Percentiles rank a stretch among this genome's conserved stretches.
These are phyloP conservation scores for Menidia menidia DNA, from an alignment of 2,797 vertebrate species.

Conservation along the genomic window DNA sequence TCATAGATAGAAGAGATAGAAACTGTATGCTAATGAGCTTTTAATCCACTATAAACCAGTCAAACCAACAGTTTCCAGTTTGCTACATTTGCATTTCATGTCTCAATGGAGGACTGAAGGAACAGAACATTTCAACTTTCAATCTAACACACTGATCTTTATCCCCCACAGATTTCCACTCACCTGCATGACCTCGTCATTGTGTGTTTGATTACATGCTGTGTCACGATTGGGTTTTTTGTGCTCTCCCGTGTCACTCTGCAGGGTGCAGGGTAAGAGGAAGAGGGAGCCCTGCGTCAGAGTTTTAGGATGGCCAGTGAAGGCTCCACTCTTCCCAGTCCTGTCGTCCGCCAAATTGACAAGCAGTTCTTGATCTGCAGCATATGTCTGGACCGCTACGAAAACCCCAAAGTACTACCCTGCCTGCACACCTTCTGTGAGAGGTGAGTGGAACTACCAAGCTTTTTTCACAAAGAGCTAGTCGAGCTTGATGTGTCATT, in stretches of 20 bases:
- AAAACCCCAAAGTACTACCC: slow-evolving; percentile 98
- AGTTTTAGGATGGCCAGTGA: slow-evolving; percentile 99
- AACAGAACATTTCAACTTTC: slow-evolving; percentile 3
- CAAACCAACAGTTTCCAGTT: background rate
- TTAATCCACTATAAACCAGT: no score
- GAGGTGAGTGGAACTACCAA: slow-evolving; percentile 84
- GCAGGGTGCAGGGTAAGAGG: slow-evolving; percentile 87
- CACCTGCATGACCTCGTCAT: background rate
- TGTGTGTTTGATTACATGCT: slow-evolving; percentile 16
- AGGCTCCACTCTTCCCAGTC: slow-evolving; percentile 93
- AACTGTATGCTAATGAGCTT: slow-evolving; percentile 5
- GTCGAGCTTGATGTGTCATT: background rate
- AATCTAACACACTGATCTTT: slow-evolving; percentile 32
- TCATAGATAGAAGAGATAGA: background rate
- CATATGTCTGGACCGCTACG: slow-evolving; percentile 99
- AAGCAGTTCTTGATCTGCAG: slow-evolving; percentile 99
- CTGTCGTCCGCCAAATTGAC: slow-evolving; percentile 98
- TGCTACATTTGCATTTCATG: slow-evolving; percentile 47
- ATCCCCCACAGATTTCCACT: slow-evolving; percentile 17
- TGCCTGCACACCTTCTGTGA: slow-evolving; percentile 99
- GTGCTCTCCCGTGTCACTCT: slow-evolving; percentile 33
- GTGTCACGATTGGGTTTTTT: background rate
- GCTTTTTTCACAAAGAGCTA: no score
- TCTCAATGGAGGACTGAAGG: slow-evolving; percentile 13
- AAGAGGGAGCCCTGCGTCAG: slow-evolving; percentile 86